Evolutionary conservation across 2,113 vertebrate species (phyloP).

Genomic region (Tachysurus fulvidraco): DNA sequence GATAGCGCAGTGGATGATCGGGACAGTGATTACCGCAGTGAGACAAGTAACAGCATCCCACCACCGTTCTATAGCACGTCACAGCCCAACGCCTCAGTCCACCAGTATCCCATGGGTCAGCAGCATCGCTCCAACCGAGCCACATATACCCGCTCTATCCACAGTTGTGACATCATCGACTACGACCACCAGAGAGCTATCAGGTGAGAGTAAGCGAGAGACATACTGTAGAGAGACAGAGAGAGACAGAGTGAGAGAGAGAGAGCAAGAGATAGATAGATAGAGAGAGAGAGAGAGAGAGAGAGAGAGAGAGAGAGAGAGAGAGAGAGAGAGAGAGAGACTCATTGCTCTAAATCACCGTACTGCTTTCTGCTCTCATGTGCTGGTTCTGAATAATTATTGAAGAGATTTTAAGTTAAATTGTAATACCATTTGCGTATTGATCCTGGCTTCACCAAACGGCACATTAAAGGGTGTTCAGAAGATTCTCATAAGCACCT

Average conservation of each 20-base stretch:
- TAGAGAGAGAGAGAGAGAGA: neutral
- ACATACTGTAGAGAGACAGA: neutral
- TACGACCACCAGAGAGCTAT: constrained; percentile 83
- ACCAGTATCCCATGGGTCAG: constrained; percentile 91
- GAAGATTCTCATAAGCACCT: neutral
- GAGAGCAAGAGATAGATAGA: neutral
- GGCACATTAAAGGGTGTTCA: neutral
- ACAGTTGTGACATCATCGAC: constrained; percentile 79
- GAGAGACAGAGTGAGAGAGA: neutral
- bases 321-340: neutral
- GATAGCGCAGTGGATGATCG: constrained; percentile 94
- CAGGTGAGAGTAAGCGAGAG: constrained; percentile 69
- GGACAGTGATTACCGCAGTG: constrained; percentile 97
- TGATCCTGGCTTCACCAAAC: neutral
- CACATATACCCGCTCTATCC: constrained; percentile 80
- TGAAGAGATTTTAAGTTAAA: neutral
- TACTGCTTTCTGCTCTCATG: neutral
- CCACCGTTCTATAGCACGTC: constrained; percentile 92
- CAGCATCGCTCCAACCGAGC: constrained; percentile 80
- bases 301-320: neutral
- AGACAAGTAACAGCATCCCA: constrained; percentile 97
- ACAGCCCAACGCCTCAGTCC: constrained; percentile 94
- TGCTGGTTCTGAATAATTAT: neutral
- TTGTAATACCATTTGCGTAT: neutral
- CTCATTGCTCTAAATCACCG: neutral